Base-by-base conservation (phyloP, 2,113 vertebrate genomes). In the Oreocharis arfaki region DNA sequence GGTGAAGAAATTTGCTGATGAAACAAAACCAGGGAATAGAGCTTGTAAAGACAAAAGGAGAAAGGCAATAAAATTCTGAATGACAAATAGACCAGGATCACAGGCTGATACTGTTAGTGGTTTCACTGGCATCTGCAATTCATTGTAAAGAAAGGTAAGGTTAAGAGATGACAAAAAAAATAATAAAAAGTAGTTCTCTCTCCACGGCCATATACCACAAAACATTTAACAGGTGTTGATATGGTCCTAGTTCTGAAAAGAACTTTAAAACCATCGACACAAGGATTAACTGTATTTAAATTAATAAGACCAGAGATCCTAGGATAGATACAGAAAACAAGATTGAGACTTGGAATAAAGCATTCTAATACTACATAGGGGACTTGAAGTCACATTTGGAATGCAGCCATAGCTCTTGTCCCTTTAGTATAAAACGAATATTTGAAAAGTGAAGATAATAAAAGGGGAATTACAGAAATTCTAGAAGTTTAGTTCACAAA, bases 1-100 rank as follows among this genome's bases (percentile, higher is more conserved):
- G 87, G 81, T 84, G 82, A 96, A 93, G 93, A 96, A 97, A 97
- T 95, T 92, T 95, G 97, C 97, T 97, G 97, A 97, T 84, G 95
- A 95, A 97, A 96, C 91, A 96, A 95, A 97, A 94, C 60, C 67
- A 68, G 75, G 73, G 70, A 95, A 89, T 24, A 85, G 84, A 91
- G 94, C 92, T 77, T 95, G 78, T 84, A 95, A 95, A 96, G 95
- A 94, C 75, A 89, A 94, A 96, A 91, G 70, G 63, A 93, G 75
- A 77, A 93, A 13, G 21, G 95, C 92, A 91, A 95, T 96, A 97
- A 96, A 97, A 94, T 91, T 91, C 91, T 93, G 94, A 96, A 97
- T 95, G 94, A 96, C 91, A 96, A 95, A 97, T 95, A 96, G 94
- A 61, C 73, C 24, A 68, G 82, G 79, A 96, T 78, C 89, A 91